phyloP scores from a whole-genome alignment of 2,797 vertebrate genomes.

The Tokudaia muenninki region DNA sequence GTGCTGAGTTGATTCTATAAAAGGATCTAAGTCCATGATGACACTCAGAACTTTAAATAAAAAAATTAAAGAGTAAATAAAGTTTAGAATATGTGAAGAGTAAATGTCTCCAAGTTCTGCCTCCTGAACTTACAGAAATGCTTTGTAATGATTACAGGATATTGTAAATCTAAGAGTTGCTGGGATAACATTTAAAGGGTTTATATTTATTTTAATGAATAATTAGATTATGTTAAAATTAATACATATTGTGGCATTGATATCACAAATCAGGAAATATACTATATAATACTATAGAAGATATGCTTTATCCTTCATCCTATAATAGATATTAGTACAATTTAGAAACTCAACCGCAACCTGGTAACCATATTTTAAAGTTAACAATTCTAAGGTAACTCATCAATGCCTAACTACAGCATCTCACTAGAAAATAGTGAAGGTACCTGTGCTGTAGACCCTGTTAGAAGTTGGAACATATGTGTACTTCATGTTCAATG shows the following conservation, averaged over 20 bases:
- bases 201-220: neutral
- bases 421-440: neutral
- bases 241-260: neutral
- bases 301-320: neutral
- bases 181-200: neutral
- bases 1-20: slow-evolving; percentile 1
- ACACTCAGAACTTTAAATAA: neutral
- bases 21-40: neutral
- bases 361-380: neutral
- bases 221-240: neutral
- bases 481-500: neutral
- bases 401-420: neutral
- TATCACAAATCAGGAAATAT: neutral
- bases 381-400: neutral
- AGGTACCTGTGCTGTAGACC: neutral
- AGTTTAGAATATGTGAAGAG: neutral
- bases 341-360: neutral
- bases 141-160: neutral
- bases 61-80: neutral
- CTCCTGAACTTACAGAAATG: neutral
- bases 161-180: neutral
- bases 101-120: neutral
- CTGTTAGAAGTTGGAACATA: neutral
- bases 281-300: neutral
- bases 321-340: neutral